A percentile compares a stretch with the other conserved stretches of the same genome.
These are phyloP conservation scores for Apantesis nais DNA, from an alignment of 2,888 invertebrate genomes.

Conservation along the genomic window DNA sequence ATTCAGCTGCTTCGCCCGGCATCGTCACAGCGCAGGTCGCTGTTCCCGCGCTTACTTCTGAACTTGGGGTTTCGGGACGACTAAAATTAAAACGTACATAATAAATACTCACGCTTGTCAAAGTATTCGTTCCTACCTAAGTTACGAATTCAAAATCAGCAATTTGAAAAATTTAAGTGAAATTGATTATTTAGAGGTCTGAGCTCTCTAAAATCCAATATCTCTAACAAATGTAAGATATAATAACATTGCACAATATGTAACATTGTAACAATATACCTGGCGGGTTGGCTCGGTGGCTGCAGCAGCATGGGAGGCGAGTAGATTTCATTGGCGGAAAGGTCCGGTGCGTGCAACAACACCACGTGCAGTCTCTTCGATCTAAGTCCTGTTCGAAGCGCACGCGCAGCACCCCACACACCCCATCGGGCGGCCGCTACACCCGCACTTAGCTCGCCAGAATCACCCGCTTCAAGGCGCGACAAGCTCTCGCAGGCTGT, in stretches of 20 bases:
- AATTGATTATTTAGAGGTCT: too few species aligned
- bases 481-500: slow-evolving; percentile 76
- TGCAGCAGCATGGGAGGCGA: slow-evolving; percentile 84
- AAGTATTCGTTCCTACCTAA: too few species aligned
- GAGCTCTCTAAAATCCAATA: background rate
- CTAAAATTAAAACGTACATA: slow-evolving; percentile 53
- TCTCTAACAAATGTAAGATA: background rate
- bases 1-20: slow-evolving; percentile 87
- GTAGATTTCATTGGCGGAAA: slow-evolving; percentile 88
- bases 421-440: slow-evolving; percentile 89
- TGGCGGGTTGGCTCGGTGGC: slow-evolving; percentile 75
- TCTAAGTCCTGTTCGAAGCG: slow-evolving; percentile 88
- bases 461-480: slow-evolving; percentile 60
- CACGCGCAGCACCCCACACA: slow-evolving; percentile 92
- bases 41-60: slow-evolving; percentile 72
- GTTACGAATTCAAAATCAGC: too few species aligned
- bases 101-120: background rate
- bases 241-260: background rate
- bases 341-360: slow-evolving; percentile 89
- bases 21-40: slow-evolving; percentile 80
- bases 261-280: slow-evolving; percentile 52
- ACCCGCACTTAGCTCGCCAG: slow-evolving; percentile 69
- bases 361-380: slow-evolving; percentile 91
- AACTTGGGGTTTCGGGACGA: slow-evolving; percentile 80
- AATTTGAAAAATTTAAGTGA: too few species aligned